Percentiles rank a stretch among this genome's conserved stretches.
phyloP scores from a whole-genome alignment of 1,140 invertebrate species.

The Cydia splendana region DNA sequence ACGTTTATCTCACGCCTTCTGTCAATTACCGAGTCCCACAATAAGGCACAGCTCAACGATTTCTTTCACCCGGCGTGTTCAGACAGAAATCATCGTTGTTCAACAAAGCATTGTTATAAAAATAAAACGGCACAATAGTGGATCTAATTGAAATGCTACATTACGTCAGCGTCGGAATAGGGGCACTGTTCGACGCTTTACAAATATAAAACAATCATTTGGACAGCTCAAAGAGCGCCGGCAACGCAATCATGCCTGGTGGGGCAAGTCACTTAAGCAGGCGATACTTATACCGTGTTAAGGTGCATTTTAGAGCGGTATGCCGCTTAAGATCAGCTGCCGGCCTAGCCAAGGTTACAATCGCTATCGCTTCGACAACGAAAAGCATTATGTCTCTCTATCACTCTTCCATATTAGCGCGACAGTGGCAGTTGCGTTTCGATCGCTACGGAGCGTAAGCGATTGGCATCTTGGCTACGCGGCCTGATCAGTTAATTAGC shows the following conservation, averaged over 20 bases:
- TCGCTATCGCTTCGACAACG: too few species aligned
- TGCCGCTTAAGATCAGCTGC: too few species aligned
- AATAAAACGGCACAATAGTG: constrained; percentile 50
- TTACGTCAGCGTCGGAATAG: constrained; percentile 66
- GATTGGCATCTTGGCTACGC: too few species aligned
- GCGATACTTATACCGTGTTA: not conserved
- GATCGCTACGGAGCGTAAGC: too few species aligned
- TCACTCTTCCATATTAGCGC: too few species aligned
- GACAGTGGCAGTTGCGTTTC: too few species aligned
- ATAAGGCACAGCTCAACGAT: constrained; percentile 18
- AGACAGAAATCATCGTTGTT: constrained; percentile 44
- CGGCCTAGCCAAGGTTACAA: too few species aligned
- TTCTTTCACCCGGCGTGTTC: constrained; percentile 36
- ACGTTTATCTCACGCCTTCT: constrained; percentile 6
- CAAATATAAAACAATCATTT: constrained; percentile 79
- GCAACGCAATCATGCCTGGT: constrained; percentile 57
- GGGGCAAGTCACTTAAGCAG: constrained; percentile 42
- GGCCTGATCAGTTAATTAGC: too few species aligned
- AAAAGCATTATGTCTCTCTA: too few species aligned
- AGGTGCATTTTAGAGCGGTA: too few species aligned
- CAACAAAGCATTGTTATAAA: constrained; percentile 55
- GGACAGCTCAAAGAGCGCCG: constrained; percentile 70
- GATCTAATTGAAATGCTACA: constrained; percentile 71
- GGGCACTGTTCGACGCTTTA: constrained; percentile 65
- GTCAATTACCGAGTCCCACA: constrained; percentile 15